A percentile compares a stretch with the other conserved stretches of the same genome.
These are phyloP conservation scores for Microplitis deprimator DNA, from an alignment of 2,888 invertebrate species.

Conservation along the genomic window DNA sequence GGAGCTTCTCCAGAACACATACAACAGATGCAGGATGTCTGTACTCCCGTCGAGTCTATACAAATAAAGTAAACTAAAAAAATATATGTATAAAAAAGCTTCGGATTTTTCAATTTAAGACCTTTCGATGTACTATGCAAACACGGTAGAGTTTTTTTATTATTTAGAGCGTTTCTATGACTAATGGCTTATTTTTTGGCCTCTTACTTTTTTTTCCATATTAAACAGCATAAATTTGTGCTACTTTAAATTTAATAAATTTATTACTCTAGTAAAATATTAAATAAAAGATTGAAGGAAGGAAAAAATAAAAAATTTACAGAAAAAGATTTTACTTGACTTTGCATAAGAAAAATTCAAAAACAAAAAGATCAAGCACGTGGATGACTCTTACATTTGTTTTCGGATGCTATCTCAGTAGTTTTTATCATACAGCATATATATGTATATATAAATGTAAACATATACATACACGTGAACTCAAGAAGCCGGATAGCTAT, in stretches of 20 bases:
- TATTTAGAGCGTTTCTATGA: not conserved
- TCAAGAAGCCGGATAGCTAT: not conserved
- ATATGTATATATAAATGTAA: not conserved
- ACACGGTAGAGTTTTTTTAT: not conserved
- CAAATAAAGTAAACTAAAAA: not conserved
- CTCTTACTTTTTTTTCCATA: not conserved
- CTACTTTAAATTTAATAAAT: not conserved
- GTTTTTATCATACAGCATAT: not conserved
- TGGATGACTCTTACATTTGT: not conserved
- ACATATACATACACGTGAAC: not conserved
- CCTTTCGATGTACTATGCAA: not conserved
- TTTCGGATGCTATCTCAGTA: not conserved
- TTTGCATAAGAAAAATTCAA: not conserved
- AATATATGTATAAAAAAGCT: not conserved
- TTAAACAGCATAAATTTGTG: not conserved
- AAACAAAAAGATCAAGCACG: not conserved
- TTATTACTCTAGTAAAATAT: not conserved
- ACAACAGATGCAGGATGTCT: not conserved
- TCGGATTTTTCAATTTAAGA: not conserved
- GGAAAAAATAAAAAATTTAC: not conserved
- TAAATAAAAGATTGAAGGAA: not conserved
- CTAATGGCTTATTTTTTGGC: not conserved
- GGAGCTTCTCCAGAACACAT: not conserved
- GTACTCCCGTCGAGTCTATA: not conserved
- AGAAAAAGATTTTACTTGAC: not conserved